A percentile compares a stretch with the other conserved stretches of the same genome.
Conservation (phyloP, 1,140 invertebrate species). For the Maconellicoccus hirsutus region DNA sequence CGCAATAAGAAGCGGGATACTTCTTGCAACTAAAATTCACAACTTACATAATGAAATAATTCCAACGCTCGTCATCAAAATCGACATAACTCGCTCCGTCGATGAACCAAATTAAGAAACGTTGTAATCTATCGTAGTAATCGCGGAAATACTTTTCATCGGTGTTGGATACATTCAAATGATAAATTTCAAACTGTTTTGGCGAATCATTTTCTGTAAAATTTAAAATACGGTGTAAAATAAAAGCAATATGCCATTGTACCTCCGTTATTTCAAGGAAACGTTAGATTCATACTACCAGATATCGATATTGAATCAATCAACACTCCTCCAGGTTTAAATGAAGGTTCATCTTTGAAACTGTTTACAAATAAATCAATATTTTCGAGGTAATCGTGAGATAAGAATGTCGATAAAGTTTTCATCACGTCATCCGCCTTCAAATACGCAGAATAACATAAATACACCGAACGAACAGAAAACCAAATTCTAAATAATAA, state of each 20-base stretch:
- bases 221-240: neutral
- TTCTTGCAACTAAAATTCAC: slow-evolving; percentile 16
- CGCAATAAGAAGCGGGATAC: slow-evolving; percentile 19
- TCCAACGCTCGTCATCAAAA: slow-evolving; percentile 83
- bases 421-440: slow-evolving; percentile 71
- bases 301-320: slow-evolving; percentile 42
- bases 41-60: slow-evolving; percentile 72
- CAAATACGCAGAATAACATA: slow-evolving; percentile 22
- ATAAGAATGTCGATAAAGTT: slow-evolving; percentile 45
- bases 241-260: neutral
- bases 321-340: slow-evolving; percentile 57
- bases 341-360: slow-evolving; percentile 54
- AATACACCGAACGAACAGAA: neutral
- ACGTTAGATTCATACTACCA: neutral
- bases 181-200: slow-evolving; percentile 24
- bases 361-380: slow-evolving; percentile 54
- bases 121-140: slow-evolving; percentile 57
- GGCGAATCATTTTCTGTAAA: neutral
- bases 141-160: slow-evolving; percentile 12
- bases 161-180: slow-evolving; percentile 7
- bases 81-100: slow-evolving; percentile 89
- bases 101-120: slow-evolving; percentile 88
- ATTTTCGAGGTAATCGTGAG: slow-evolving; percentile 48
- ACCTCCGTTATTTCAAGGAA: neutral
- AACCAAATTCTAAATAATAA: too few species aligned